Conservation (phyloP, 1,140 invertebrate genomes). For the Ptiloglossa arizonensis region DNA sequence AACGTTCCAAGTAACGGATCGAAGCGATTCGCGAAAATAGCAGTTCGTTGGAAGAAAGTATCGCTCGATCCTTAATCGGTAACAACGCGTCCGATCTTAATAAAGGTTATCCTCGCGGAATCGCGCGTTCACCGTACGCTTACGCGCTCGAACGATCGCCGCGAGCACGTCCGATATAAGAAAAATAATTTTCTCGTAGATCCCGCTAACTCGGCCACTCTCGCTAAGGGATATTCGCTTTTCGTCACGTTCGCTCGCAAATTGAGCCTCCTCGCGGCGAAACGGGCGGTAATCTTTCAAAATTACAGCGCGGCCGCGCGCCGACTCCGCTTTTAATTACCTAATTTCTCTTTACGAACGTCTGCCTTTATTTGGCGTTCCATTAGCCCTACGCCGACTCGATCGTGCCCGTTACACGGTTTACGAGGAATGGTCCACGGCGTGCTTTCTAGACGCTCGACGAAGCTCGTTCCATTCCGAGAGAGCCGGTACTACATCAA, state of each 20-base stretch:
- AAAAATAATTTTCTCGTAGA: background rate
- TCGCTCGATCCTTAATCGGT: no score
- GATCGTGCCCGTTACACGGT: slow-evolving; percentile 59
- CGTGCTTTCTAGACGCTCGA: slow-evolving; percentile 56
- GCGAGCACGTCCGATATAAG: background rate
- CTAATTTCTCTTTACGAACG: slow-evolving; percentile 42
- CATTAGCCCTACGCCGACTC: slow-evolving; percentile 45
- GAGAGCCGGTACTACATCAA: slow-evolving; percentile 60
- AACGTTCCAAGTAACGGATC: no score
- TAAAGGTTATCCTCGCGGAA: no score
- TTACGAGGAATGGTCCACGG: slow-evolving; percentile 53
- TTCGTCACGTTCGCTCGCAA: background rate
- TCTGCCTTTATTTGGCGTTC: slow-evolving; percentile 61
- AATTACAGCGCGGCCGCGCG: background rate
- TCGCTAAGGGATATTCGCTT: background rate
- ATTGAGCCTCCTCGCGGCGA: background rate
- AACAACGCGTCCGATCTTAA: no score
- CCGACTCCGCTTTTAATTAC: slow-evolving; percentile 36
- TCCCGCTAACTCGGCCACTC: background rate
- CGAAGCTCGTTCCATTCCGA: slow-evolving; percentile 23
- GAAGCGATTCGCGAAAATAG: no score
- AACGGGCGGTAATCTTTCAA: background rate
- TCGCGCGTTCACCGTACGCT: no score
- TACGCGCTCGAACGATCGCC: background rate
- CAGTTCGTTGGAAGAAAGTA: no score